phyloP scores from a whole-genome alignment of 53 echinoderm and acorn worm genomes.

The Zoroaster sp. region DNA sequence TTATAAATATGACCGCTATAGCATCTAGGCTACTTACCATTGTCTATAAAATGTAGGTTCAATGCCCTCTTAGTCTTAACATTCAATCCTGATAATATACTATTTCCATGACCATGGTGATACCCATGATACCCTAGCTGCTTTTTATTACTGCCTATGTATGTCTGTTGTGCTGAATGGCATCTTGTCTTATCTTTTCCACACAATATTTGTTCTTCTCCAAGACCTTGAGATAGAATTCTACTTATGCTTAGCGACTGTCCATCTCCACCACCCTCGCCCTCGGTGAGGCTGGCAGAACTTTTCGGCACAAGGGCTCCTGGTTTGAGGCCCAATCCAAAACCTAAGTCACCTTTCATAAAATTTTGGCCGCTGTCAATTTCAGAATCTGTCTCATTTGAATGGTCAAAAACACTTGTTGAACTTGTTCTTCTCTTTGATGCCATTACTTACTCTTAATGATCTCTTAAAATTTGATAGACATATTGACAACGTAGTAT shows the following conservation, averaged over 20 bases:
- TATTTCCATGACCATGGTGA: too few species aligned
- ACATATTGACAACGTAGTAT: too few species aligned
- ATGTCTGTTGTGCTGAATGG: background rate
- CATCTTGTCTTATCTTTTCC: background rate
- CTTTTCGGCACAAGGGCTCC: slow-evolving; percentile 43
- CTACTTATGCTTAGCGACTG: background rate
- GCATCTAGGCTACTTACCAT: too few species aligned
- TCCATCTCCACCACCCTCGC: background rate
- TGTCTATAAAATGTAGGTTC: too few species aligned
- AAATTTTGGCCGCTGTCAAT: background rate
- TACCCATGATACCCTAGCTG: too few species aligned
- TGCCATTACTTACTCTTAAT: background rate
- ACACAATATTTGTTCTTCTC: background rate
- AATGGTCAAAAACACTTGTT: background rate
- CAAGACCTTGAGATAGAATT: too few species aligned
- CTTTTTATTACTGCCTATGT: background rate
- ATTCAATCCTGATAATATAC: too few species aligned
- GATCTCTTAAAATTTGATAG: background rate
- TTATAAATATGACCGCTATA: too few species aligned
- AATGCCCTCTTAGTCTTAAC: too few species aligned
- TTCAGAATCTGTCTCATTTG: background rate
- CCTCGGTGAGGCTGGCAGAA: background rate
- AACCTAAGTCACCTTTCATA: slow-evolving; percentile 65
- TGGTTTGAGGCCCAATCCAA: slow-evolving; percentile 77
- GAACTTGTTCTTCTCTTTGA: background rate